Evolutionary conservation across 2,113 vertebrate species (phyloP), one percentile per base, ranked within the genome.

Genomic region (Calyptommatus sinebrachiatus): DNA sequence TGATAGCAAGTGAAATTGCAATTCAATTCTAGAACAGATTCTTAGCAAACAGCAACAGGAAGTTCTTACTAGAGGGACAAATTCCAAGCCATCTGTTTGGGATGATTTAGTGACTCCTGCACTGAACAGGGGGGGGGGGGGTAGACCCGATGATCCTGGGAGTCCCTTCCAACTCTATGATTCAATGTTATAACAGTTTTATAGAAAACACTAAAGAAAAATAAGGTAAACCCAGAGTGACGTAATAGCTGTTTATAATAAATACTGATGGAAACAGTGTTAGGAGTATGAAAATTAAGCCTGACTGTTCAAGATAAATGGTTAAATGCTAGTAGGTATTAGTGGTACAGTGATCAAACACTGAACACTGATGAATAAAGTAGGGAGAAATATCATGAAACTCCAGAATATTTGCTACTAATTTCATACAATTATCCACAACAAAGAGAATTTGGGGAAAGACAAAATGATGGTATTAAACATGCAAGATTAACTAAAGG

Each of bases 281-380:
- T 5, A 22, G 14, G 24, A 67, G 70, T 76, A 57, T 87, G 75
- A 71, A 86, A 94, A 92, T 87, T 72, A 92, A 92, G 86, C 89
- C 89, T 89, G 87, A 93, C 70, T 26, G 46, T 26, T 11, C 76
- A 70, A 93, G 92, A 93, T 90, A 84, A 79, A 82, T 88, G 89
- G 88, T 90, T 90, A 91, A 86, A 88, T 90, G 87, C 78, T 88
- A 91, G 85, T 66, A 79, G 83, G 88, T 85, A 91, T 69, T 88
- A 89, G 71, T 88, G 90, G 84, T 87, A 87, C 87, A 79, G 91
- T 80, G 86, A 92, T 9, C 18, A 83, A 91, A 90, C 84, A 77
- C 87, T 90, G 91, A 94, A 92, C 73, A 75, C 91, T 91, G 91
- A 93, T 88, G 86, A 95, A 35, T 62, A 88, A 92, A 84, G 63